phyloP scores from a whole-genome alignment of 2,113 vertebrate species.

The Laticauda laticaudata region DNA sequence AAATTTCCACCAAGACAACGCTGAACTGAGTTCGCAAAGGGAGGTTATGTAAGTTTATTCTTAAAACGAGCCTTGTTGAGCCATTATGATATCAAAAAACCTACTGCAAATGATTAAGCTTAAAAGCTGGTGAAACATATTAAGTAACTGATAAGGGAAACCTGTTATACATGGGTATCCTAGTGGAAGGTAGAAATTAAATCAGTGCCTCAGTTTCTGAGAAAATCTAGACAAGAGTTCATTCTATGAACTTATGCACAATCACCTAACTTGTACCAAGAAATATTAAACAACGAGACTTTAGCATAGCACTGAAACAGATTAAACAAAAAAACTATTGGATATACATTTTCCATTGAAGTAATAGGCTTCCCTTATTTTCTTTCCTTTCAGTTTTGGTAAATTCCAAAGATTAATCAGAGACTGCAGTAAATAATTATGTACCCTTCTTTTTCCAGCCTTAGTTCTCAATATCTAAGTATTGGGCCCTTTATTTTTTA shows the following conservation, averaged over 20 bases:
- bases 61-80: not conserved
- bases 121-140: not conserved
- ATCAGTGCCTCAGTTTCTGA: not conserved
- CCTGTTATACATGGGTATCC: not conserved
- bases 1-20: not conserved
- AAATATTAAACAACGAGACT: not conserved
- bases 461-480: not conserved
- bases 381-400: not conserved
- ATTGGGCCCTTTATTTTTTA: not conserved
- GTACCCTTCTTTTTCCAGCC: not conserved
- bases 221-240: not conserved
- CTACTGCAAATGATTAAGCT: not conserved
- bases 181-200: not conserved
- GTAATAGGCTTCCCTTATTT: not conserved
- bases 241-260: not conserved
- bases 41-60: not conserved
- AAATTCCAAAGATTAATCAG: not conserved
- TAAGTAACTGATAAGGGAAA: not conserved
- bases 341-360: not conserved
- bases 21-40: not conserved
- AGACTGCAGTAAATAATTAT: not conserved
- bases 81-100: not conserved
- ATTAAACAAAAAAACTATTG: not conserved
- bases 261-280: not conserved
- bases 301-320: not conserved